Percentiles rank a stretch among this genome's conserved stretches.
Evolutionary conservation across 2,888 invertebrate genomes (phyloP).

Genomic region (Phorcus lineatus): DNA sequence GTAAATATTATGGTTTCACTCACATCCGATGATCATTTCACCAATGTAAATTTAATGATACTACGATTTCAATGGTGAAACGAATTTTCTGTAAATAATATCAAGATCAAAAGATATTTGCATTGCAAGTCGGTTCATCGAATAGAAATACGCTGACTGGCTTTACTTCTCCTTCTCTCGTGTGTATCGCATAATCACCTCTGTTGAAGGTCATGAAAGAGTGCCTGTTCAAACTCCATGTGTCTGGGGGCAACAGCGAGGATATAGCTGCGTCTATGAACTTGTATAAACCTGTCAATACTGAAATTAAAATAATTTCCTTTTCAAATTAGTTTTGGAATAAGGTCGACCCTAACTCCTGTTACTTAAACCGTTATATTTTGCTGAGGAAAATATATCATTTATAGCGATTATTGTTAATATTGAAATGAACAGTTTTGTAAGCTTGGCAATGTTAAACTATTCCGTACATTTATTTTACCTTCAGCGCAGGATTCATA

Average conservation of each 20-base stretch:
- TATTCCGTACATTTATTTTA: no score
- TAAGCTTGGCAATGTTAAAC: no score
- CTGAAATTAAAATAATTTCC: slow-evolving; percentile 20
- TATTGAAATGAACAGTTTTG: no score
- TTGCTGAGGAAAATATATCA: not conserved
- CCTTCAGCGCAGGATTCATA: no score
- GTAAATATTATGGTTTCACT: not conserved
- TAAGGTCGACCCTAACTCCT: no score
- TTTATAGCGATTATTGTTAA: no score
- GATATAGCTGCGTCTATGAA: slow-evolving; percentile 34
- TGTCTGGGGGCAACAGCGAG: slow-evolving; percentile 31
- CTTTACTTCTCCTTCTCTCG: not conserved
- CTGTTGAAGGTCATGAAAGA: slow-evolving; percentile 14
- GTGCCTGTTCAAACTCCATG: slow-evolving; percentile 26
- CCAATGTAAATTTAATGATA: not conserved
- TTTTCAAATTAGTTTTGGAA: no score
- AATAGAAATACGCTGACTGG: not conserved
- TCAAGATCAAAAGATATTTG: not conserved
- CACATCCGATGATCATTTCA: not conserved
- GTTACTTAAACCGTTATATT: no score
- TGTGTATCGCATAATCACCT: slow-evolving; percentile 2
- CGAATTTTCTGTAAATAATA: not conserved
- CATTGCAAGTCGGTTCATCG: not conserved
- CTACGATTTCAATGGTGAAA: not conserved
- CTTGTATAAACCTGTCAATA: slow-evolving; percentile 37